Base-by-base conservation (phyloP, 92 coral and sea anemone genomes). In the Porites evermanni region DNA sequence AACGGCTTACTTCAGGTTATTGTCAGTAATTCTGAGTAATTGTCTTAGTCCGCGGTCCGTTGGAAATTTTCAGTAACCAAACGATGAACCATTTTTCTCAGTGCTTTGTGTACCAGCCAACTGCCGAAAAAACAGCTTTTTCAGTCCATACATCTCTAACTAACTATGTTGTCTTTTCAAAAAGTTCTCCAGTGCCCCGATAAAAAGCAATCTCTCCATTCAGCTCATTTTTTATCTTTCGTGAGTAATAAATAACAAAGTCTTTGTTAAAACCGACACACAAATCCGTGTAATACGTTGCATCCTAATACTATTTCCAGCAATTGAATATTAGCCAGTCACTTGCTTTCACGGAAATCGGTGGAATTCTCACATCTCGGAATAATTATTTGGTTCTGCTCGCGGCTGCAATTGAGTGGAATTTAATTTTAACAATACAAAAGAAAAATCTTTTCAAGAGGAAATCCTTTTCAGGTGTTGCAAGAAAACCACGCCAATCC, bases 211-310 rank as follows among this genome's bases (percentile, higher is more conserved):
- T 38, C 47, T 38, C 6, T 38, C 47, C 47, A 38, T 38, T 38
- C 47, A 38, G 5, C 47, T 38, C 47, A 38, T 38, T 38, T 38
- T n/a, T 56, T 64, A 11, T 72, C 53, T 23, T 68, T 5, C 29
- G 54, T 80, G 58, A 8, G 63, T 74, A 73, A 53, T 18, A 13
- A 63, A 19, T 52, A 56, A 53, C 64, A 23, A 44, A 2, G 38
- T 14, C 73, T 64, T 82, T 71, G 86, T 61, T 60, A 52, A 51
- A 24, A 63, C 79, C 87, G 87, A 61, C 87, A 63, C 47, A 71
- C 14, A 60, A 65, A 61, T 16, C 63, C 72, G 72, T 44, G 66
- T 64, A 70, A 70, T 70, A 17, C 20, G 26, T 0, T 29, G 71
- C 24, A 59, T 29, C 68, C 68, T 58, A 12, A 29, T 67, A 10